Evolutionary conservation across 2,113 vertebrate genomes (phyloP), one percentile per base, ranked within the genome.

Genomic region (Taurulus bubalis): DNA sequence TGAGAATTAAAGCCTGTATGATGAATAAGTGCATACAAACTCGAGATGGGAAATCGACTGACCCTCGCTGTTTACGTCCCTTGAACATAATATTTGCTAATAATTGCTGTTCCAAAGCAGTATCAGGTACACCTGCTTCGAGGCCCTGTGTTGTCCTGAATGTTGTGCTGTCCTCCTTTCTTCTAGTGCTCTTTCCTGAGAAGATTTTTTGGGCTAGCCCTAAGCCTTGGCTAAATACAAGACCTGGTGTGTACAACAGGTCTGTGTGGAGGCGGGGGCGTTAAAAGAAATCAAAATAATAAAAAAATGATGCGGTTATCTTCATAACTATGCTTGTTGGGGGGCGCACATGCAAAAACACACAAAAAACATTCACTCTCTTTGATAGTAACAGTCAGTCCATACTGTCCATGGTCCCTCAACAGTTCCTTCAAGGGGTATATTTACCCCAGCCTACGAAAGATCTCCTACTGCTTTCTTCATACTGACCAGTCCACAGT

Each of bases 1-100:
- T 42, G 4, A 86, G 64, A 75, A 68, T 77, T 45, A 80, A 85
- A 91, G 86, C 74, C 53, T 64, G 91, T 93, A 90, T 95, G 79
- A 95, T 90, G 93, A 94, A 88, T 92, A 90, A 95, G 95, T 96
- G 96, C 96, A 96, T 95, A 96, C 94, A 95, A 85, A 87, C 95
- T 87, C 62, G 47, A 94, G 69, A 65, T 80, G 94, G 87, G 91
- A 85, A 88, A 93, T 92, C 95, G 94, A 96, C 93, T 94, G 93
- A 93, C 75, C 87, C 94, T 92, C 30, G 6, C 32, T 92, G 59
- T 86, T 90, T 72, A 87, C 24, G 84, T 94, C 92, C 85, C 92
- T 90, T 79, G 18, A 51, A 38, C 28, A 58, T 32, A 64, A 85
- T 81, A 85, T 71, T 75, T 79, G 30, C 32, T 80, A 55, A 75